These are phyloP conservation scores for Centropus unirufus DNA, from an alignment of 2,113 vertebrate genomes.

Conservation along the genomic window DNA sequence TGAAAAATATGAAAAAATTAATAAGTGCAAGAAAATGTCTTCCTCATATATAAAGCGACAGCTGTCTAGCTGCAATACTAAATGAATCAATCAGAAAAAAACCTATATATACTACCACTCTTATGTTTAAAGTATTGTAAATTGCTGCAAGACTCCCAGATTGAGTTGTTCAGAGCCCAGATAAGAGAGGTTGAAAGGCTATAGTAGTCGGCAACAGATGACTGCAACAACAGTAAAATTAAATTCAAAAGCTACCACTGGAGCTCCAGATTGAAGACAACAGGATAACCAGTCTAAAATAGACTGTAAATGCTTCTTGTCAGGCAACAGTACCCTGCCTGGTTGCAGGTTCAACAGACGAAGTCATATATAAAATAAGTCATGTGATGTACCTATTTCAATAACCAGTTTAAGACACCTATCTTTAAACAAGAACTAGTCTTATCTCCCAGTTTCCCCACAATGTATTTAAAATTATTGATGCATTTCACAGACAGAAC, in stretches of 20 bases:
- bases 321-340: background rate
- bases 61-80: background rate
- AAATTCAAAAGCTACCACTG: background rate
- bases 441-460: background rate
- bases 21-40: background rate
- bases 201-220: background rate
- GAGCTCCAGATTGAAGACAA: background rate
- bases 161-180: background rate
- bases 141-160: background rate
- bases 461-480: slow-evolving; percentile 30
- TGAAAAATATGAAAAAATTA: background rate
- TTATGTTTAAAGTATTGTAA: background rate
- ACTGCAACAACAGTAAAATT: background rate
- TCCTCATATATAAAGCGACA: background rate
- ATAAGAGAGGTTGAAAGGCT: background rate
- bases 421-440: slow-evolving; percentile 16
- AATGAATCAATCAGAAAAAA: background rate
- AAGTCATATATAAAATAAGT: background rate
- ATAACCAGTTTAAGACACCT: background rate
- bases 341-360: background rate
- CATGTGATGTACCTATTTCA: background rate
- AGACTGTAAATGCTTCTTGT: background rate
- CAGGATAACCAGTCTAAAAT: background rate
- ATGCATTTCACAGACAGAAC: slow-evolving; percentile 34
- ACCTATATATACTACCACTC: background rate